Conservation (phyloP, 2,113 vertebrate species). For the Thalassoma bifasciatum region DNA sequence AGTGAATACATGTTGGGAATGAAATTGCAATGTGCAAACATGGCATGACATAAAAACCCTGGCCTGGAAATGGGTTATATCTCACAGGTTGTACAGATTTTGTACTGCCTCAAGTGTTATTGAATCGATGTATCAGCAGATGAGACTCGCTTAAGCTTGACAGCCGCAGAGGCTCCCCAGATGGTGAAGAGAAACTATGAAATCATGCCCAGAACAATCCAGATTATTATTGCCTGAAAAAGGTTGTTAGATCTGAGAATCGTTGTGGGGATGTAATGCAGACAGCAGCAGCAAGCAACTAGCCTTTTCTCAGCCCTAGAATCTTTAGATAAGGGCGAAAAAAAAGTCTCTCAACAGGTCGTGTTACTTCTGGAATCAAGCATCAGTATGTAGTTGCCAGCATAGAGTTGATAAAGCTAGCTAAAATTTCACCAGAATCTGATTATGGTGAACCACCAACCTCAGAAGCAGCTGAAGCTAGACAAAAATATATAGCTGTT, state of each 20-base stretch:
- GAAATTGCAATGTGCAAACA: slow-evolving; percentile 55
- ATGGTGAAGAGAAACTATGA: slow-evolving; percentile 64
- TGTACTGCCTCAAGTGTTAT: slow-evolving; percentile 60
- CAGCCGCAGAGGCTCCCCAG: slow-evolving; percentile 52
- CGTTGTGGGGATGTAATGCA: slow-evolving; percentile 17
- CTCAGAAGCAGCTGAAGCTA: no score
- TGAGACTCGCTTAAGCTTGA: slow-evolving; percentile 52
- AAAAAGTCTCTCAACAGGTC: no score
- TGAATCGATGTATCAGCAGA: slow-evolving; percentile 58
- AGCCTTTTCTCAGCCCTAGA: slow-evolving; percentile 36
- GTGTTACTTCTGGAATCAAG: no score
- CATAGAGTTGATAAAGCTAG: no score
- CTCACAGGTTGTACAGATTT: slow-evolving; percentile 49
- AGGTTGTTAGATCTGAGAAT: slow-evolving; percentile 22
- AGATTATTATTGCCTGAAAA: slow-evolving; percentile 42
- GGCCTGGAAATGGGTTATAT: slow-evolving; percentile 68
- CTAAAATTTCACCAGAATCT: no score
- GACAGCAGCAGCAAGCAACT: slow-evolving; percentile 3
- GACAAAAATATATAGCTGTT: no score
- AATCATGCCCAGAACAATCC: slow-evolving; percentile 49
- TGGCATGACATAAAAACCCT: slow-evolving; percentile 57
- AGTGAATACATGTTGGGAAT: slow-evolving; percentile 49
- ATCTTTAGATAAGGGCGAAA: slow-evolving; percentile 57
- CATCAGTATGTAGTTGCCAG: no score
- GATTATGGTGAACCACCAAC: no score